A percentile compares a stretch with the other conserved stretches of the same genome.
Conservation (phyloP, 1,140 invertebrate species). For the Muscidifurax raptorellus region DNA sequence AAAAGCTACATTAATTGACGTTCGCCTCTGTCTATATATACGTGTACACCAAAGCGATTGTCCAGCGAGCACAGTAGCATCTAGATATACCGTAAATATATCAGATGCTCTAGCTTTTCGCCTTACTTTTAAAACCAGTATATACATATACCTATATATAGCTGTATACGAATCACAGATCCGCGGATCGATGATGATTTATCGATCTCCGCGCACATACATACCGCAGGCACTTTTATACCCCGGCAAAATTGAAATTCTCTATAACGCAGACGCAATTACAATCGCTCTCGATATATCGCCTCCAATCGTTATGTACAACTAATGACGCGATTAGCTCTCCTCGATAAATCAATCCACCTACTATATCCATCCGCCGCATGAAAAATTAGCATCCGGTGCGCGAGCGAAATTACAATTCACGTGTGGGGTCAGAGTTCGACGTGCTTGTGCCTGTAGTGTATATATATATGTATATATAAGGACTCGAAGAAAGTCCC, state of each 20-base stretch:
- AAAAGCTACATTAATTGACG: background rate
- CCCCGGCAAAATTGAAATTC: background rate
- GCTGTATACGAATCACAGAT: too few relatives aligned
- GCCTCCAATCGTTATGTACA: background rate
- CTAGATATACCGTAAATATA: background rate
- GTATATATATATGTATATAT: too few relatives aligned
- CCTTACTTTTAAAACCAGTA: background rate
- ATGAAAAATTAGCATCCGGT: background rate
- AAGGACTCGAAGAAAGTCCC: too few relatives aligned
- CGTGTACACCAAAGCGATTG: background rate
- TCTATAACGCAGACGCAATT: background rate
- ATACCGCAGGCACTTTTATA: background rate
- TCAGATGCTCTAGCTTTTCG: background rate
- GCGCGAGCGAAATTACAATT: constrained; percentile 17
- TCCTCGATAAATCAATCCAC: background rate
- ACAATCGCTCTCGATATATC: background rate
- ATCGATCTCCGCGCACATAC: background rate
- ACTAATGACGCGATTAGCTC: background rate
- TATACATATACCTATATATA: too few relatives aligned
- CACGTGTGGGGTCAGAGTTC: constrained; percentile 11
- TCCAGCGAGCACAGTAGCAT: background rate
- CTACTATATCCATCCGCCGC: too few relatives aligned
- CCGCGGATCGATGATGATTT: background rate
- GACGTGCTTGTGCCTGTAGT: background rate
- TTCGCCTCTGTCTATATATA: background rate